A percentile compares a stretch with the other conserved stretches of the same genome.
phyloP scores from a whole-genome alignment of 2,797 vertebrate species.

The Heteromormyrus szaboi region DNA sequence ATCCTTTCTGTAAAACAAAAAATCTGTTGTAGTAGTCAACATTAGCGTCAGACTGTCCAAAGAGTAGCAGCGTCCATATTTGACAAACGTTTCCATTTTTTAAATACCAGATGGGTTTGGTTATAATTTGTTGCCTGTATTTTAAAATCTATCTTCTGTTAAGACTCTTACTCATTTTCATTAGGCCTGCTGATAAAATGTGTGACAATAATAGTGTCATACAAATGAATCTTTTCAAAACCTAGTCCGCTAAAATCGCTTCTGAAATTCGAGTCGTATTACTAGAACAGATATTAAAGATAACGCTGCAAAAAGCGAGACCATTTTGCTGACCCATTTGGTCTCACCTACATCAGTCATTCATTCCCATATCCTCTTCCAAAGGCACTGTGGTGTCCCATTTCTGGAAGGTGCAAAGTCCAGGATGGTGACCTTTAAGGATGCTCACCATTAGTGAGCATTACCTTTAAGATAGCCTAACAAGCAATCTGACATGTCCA shows the following conservation, averaged over 20 bases:
- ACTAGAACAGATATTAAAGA: background rate
- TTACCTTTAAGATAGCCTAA: background rate
- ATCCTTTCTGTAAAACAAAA: background rate
- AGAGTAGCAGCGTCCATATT: background rate
- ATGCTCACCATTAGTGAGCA: background rate
- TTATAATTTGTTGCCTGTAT: background rate
- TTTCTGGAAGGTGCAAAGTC: background rate
- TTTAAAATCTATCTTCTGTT: background rate
- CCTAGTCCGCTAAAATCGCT: background rate
- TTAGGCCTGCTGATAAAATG: background rate
- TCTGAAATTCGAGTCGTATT: background rate
- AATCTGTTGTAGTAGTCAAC: background rate
- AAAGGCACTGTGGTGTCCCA: background rate
- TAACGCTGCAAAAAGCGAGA: background rate
- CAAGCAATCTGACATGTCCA: background rate
- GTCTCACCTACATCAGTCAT: background rate
- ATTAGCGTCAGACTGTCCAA: background rate
- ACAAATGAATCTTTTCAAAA: background rate
- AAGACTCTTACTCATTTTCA: background rate
- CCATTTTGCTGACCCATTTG: background rate
- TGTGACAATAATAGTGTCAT: background rate
- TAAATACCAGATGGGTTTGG: background rate
- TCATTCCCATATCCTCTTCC: background rate
- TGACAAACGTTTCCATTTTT: background rate
- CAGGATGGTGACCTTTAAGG: background rate